Conservation (phyloP, 2,113 vertebrate species). For the Rhea americana region DNA sequence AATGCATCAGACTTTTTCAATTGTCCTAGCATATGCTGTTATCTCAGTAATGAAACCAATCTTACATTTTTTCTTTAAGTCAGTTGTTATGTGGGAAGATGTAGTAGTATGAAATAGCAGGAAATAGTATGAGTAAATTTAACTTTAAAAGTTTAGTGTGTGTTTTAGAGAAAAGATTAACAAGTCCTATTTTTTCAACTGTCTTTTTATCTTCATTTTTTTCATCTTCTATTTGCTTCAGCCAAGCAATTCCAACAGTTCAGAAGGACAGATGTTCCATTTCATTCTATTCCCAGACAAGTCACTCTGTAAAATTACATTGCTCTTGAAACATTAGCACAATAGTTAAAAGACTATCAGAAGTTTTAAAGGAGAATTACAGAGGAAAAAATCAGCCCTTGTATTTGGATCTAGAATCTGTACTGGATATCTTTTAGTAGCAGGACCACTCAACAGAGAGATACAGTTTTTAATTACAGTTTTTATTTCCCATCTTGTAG, state of each 20-base stretch:
- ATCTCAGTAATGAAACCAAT: conserved; percentile 48
- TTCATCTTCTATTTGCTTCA: conserved; percentile 42
- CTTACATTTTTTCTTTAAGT: conserved; percentile 51
- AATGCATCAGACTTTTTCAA: conserved; percentile 39
- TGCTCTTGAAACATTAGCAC: conserved; percentile 53
- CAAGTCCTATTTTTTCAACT: conserved; percentile 25
- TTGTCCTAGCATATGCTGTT: conserved; percentile 51
- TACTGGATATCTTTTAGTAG: background rate
- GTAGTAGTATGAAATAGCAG: conserved; percentile 48
- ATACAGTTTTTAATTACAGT: background rate
- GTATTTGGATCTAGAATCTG: background rate
- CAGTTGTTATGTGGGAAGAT: conserved; percentile 65
- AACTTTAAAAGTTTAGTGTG: conserved; percentile 21
- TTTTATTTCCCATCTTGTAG: conserved; percentile 29
- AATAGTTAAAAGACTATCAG: conserved; percentile 48
- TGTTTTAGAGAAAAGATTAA: conserved; percentile 45
- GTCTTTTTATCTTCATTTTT: conserved; percentile 54
- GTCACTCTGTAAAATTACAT: conserved; percentile 61
- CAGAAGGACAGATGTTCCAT: conserved; percentile 56
- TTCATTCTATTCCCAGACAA: conserved; percentile 63
- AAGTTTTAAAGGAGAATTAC: conserved; percentile 56
- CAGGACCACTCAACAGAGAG: background rate
- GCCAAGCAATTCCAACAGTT: conserved; percentile 30
- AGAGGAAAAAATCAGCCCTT: conserved; percentile 14
- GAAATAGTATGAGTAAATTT: conserved; percentile 64